Evolutionary conservation across 2,888 invertebrate genomes (phyloP).

Genomic region (Cotesia congregata): DNA sequence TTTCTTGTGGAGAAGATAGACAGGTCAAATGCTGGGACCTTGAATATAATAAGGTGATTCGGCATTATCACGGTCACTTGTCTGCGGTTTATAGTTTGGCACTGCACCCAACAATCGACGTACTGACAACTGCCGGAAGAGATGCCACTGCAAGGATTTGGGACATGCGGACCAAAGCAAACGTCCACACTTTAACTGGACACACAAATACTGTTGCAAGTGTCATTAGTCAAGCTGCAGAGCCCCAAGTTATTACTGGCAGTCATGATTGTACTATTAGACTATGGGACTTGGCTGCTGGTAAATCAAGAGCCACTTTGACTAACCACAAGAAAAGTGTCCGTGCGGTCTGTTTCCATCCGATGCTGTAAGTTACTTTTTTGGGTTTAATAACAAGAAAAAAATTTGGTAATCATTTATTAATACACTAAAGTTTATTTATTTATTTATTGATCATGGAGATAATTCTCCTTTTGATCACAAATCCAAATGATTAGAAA

Average conservation of each 20-base stretch:
- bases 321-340: slow-evolving; percentile 99
- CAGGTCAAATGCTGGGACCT: slow-evolving; percentile 99
- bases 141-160: slow-evolving; percentile 97
- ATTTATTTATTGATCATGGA: too few species aligned
- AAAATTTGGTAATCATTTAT: background rate
- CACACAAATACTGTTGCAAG: slow-evolving; percentile 98
- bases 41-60: slow-evolving; percentile 97
- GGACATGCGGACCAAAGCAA: slow-evolving; percentile 99
- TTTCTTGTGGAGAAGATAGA: slow-evolving; percentile 92
- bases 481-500: too few species aligned
- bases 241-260: slow-evolving; percentile 95
- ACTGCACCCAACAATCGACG: slow-evolving; percentile 95
- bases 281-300: slow-evolving; percentile 97
- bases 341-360: slow-evolving; percentile 83
- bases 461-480: too few species aligned
- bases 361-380: slow-evolving; percentile 73
- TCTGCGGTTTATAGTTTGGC: slow-evolving; percentile 95
- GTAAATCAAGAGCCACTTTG: slow-evolving; percentile 92
- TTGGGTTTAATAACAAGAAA: background rate
- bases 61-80: slow-evolving; percentile 99
- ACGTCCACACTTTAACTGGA: slow-evolving; percentile 94
- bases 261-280: slow-evolving; percentile 97
- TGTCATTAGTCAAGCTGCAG: slow-evolving; percentile 91
- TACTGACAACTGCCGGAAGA: slow-evolving; percentile 92
- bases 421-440: too few species aligned